A percentile compares a stretch with the other conserved stretches of the same genome.
Conservation (phyloP, 1,140 invertebrate genomes). For the Dendrolimus punctatus region DNA sequence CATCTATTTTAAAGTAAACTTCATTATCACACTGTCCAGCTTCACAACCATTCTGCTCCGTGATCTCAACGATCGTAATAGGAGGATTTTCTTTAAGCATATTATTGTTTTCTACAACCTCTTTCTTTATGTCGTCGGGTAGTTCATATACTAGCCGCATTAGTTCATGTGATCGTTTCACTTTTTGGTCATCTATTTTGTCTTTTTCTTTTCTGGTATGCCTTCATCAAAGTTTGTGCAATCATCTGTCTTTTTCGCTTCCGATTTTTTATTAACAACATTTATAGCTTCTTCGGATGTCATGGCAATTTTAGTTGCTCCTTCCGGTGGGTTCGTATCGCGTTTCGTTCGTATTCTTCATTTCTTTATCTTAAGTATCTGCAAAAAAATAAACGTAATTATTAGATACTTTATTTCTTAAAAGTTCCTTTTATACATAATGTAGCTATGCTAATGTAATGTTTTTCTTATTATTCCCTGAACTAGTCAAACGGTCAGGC, state of each 20-base stretch:
- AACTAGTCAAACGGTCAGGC: too few relatives aligned
- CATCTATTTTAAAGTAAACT: constrained; percentile 43
- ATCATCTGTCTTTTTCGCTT: constrained; percentile 41
- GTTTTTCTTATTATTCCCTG: too few relatives aligned
- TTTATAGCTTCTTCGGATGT: constrained; percentile 60
- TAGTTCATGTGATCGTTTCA: constrained; percentile 56
- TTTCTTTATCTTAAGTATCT: constrained; percentile 25
- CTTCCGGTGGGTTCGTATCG: constrained; percentile 10
- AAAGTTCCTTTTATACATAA: too few relatives aligned
- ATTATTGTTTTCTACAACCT: constrained; percentile 43
- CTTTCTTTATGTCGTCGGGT: constrained; percentile 46
- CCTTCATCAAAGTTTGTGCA: constrained; percentile 32
- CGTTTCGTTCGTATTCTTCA: constrained; percentile 22
- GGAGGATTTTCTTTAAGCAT: constrained; percentile 64
- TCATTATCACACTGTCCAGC: constrained; percentile 33
- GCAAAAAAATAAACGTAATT: neutral
- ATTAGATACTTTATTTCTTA: too few relatives aligned
- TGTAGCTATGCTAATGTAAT: too few relatives aligned
- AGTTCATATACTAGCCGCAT: constrained; percentile 66
- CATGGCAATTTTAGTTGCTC: constrained; percentile 40
- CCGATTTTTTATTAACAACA: constrained; percentile 45
- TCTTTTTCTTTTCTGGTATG: constrained; percentile 30
- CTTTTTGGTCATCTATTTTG: constrained; percentile 34
- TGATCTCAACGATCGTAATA: constrained; percentile 59
- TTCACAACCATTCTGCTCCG: constrained; percentile 63